phyloP scores from a whole-genome alignment of 2,888 invertebrate genomes.

The Unio delphinus region DNA sequence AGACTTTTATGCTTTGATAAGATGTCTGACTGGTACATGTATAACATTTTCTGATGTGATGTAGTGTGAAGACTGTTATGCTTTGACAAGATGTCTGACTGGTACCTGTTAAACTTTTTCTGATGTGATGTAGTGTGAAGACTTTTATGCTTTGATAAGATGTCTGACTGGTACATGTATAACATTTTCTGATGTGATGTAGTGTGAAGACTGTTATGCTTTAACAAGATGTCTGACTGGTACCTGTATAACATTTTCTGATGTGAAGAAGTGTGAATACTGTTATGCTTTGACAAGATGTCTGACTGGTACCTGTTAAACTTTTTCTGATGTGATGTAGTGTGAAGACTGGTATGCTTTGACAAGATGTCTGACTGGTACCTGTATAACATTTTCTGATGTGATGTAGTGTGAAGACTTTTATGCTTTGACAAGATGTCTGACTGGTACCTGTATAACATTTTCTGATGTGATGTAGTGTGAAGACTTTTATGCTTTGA shows the following conservation, averaged over 20 bases:
- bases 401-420: too few species aligned
- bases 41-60: constrained; percentile 72
- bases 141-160: too few species aligned
- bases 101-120: constrained; percentile 73
- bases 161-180: constrained; percentile 69
- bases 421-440: not conserved
- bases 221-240: not conserved
- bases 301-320: constrained; percentile 71
- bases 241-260: constrained; percentile 72
- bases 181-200: constrained; percentile 60
- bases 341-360: too few species aligned
- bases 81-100: not conserved
- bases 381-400: constrained; percentile 72
- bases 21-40: constrained; percentile 66
- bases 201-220: too few species aligned
- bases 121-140: too few species aligned
- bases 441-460: constrained; percentile 72
- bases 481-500: too few species aligned
- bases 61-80: too few species aligned
- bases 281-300: too few species aligned
- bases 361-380: constrained; percentile 33
- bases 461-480: too few species aligned
- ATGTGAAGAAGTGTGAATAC: too few species aligned
- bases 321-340: constrained; percentile 6
- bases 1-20: too few species aligned